Evolutionary conservation across 2,113 vertebrate species (phyloP), one percentile per base, ranked within the genome.

Genomic region (Sinocyclocheilus anophthalmus): DNA sequence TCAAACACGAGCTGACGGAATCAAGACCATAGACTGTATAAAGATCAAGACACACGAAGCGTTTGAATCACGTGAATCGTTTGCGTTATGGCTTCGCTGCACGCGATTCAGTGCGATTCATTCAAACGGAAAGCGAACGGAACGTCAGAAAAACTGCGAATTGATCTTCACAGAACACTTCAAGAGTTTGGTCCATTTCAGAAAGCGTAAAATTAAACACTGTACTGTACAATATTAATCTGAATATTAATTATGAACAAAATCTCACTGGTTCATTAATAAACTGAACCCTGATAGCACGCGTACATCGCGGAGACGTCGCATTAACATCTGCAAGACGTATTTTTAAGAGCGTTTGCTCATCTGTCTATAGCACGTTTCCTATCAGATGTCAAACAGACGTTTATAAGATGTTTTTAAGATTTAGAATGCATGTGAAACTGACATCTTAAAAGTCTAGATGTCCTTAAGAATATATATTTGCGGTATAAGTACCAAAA

Each of bases 151-250:
- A 50, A 77, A 77, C 24, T 4, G 8, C 7, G 59, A 78, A 50
- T 10, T 20, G 14, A 14, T 42, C 84, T 57, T 76, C 55, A 89
- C 85, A 84, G 84, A 83, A 92, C 86, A 67, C 65, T 0, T 14
- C 1, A 13, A 83, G 63, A 79, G 89, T 94, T 93, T 94, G 93
- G 93, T 94, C 93, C 92, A 76, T 91, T 89, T 88, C 81, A 78
- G 69, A 14, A 67, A 48, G n/a, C 24, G 0, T 37, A 1, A 57
- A 39, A 8, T 33, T 16, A 9, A 65, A 45, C 78, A 81, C 79
- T 1, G 6, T 11, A 45, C 37, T 67, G 37, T 48, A 67, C 79
- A 67, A 50, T 20, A 67, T 30, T 12, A 22, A 72, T 72, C 1
- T 72, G 18, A 39, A 39, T 18, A 18, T 18, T 33, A 45, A 45